phyloP scores from a whole-genome alignment of 1,140 invertebrate genomes.

The Drosophila melanica region DNA sequence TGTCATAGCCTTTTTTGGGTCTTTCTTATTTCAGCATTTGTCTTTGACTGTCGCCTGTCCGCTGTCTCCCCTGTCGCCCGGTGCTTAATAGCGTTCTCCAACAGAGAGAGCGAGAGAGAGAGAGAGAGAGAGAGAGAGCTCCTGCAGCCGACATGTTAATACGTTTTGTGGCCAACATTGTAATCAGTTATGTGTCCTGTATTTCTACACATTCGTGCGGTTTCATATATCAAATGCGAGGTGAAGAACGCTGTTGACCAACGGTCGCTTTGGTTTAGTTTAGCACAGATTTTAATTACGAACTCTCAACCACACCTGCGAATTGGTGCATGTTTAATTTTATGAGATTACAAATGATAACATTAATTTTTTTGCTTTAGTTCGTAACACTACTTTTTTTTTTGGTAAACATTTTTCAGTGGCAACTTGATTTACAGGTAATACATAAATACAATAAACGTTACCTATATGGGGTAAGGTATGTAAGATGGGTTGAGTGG shows the following conservation, averaged over 20 bases:
- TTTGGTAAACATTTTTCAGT: no score
- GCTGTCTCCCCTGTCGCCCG: conserved; percentile 2
- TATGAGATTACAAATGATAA: background rate
- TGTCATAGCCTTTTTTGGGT: conserved; percentile 35
- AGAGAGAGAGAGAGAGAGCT: conserved; percentile 17
- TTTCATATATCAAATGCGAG: background rate
- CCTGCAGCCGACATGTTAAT: conserved; percentile 75
- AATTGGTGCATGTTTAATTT: background rate
- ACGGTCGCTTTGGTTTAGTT: background rate
- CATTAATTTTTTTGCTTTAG: no score
- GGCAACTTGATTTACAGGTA: no score
- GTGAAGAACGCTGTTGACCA: background rate
- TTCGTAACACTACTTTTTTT: no score
- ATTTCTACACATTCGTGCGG: background rate
- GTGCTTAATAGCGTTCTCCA: conserved; percentile 36
- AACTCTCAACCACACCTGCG: background rate
- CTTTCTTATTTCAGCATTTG: conserved; percentile 29
- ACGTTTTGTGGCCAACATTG: conserved; percentile 75
- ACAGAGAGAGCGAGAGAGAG: no score
- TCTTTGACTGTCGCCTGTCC: conserved; percentile 19
- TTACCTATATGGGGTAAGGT: no score
- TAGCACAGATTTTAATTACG: conserved; percentile 13
- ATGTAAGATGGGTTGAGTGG: no score
- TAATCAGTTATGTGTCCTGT: conserved; percentile 59
- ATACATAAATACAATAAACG: no score